phyloP scores from a whole-genome alignment of 2,888 invertebrate species.

The Drosophila putrida region DNA sequence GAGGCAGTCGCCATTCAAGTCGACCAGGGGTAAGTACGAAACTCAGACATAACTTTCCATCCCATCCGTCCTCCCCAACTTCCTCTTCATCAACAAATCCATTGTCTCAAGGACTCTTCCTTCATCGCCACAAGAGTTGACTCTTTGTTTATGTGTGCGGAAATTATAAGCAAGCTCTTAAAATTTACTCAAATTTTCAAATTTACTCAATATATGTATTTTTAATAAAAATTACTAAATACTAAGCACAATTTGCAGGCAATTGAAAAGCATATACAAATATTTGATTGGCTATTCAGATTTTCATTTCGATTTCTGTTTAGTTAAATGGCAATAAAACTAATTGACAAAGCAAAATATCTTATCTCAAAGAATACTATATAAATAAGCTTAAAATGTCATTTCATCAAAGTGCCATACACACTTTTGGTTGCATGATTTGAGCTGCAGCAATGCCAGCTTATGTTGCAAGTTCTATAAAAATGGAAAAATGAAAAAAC shows the following conservation, averaged over 20 bases:
- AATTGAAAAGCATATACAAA: slow-evolving; percentile 5
- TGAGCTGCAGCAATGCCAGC: background rate
- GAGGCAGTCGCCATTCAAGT: slow-evolving; percentile 87
- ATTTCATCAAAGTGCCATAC: slow-evolving; percentile 1
- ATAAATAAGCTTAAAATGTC: slow-evolving; percentile 7
- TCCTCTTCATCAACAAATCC: slow-evolving; percentile 25
- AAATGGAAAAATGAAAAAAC: slow-evolving; percentile 1
- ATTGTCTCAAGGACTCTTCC: slow-evolving; percentile 55
- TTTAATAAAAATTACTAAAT: slow-evolving; percentile 32
- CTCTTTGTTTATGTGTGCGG: slow-evolving; percentile 40
- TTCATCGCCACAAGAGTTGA: slow-evolving; percentile 36
- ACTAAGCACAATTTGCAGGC: background rate
- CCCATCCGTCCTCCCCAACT: slow-evolving; percentile 5
- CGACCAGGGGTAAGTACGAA: slow-evolving; percentile 84
- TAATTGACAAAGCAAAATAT: slow-evolving; percentile 30
- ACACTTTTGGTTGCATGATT: background rate
- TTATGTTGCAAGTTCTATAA: background rate
- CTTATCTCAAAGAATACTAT: slow-evolving; percentile 9
- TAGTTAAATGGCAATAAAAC: slow-evolving; percentile 35
- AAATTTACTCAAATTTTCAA: slow-evolving; percentile 24
- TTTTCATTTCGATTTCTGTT: slow-evolving; percentile 3
- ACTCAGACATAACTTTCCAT: slow-evolving; percentile 31
- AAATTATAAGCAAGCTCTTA: slow-evolving; percentile 13
- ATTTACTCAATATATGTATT: slow-evolving; percentile 47
- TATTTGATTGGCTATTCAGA: slow-evolving; percentile 22